Evolutionary conservation across 2,888 invertebrate species (phyloP).

Genomic region (Apodemia zela): DNA sequence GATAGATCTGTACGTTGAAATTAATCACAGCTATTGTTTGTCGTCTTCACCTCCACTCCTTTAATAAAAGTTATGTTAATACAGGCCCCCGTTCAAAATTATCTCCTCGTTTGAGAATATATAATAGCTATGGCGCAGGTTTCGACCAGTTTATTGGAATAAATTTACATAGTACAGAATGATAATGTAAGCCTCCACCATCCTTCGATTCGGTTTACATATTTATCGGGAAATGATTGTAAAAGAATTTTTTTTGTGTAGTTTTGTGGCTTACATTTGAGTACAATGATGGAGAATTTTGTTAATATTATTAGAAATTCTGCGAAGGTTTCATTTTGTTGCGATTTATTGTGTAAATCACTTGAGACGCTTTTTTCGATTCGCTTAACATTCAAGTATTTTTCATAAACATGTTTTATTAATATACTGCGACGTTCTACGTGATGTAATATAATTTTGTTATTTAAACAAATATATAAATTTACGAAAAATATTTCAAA

Average conservation of each 20-base stretch:
- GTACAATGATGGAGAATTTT: conserved; percentile 15
- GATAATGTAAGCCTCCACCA: conserved; percentile 54
- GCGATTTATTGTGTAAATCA: neutral
- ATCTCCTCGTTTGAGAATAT: conserved; percentile 79
- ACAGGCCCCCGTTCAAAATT: conserved; percentile 66
- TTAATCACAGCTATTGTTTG: conserved; percentile 75
- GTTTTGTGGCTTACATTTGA: conserved; percentile 19
- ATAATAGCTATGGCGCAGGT: conserved; percentile 70
- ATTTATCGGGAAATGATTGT: conserved; percentile 71
- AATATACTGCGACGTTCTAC: no score
- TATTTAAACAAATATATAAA: no score
- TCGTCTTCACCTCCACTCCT: conserved; percentile 60
- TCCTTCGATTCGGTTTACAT: conserved; percentile 71
- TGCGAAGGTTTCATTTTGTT: neutral
- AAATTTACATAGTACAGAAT: conserved; percentile 75
- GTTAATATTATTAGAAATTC: conserved; percentile 22
- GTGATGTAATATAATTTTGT: no score
- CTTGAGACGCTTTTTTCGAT: conserved; percentile 4
- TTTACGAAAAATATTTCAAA: no score
- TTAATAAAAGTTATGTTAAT: conserved; percentile 80
- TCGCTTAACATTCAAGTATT: conserved; percentile 8
- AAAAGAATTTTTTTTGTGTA: conserved; percentile 45
- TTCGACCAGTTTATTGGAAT: conserved; percentile 75
- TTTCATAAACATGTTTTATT: neutral
- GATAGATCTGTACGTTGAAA: conserved; percentile 57